Conservation (phyloP, 2,888 invertebrate species). For the Xestia c-nigrum region DNA sequence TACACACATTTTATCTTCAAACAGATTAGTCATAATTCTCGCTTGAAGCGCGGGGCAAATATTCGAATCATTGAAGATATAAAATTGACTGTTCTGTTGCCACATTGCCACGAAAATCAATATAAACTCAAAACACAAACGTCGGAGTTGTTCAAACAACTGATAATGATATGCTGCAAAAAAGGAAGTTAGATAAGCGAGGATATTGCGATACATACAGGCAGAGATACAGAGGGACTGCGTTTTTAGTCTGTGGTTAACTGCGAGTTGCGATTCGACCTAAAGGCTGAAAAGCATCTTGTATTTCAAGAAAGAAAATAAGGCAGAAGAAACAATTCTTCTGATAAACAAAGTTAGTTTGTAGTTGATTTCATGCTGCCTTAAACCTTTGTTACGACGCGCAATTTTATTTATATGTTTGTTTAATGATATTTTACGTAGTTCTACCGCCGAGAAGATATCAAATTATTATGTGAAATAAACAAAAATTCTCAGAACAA, state of each 20-base stretch:
- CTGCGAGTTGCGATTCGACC: background rate
- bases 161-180: constrained; percentile 77
- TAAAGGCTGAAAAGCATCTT: background rate
- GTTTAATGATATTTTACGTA: too few relatives aligned
- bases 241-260: constrained; percentile 25
- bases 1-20: constrained; percentile 91
- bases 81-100: constrained; percentile 77
- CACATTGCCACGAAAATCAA: constrained; percentile 75
- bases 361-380: background rate
- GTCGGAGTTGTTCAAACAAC: constrained; percentile 73
- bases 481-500: too few relatives aligned
- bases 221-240: constrained; percentile 1
- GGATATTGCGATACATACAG: constrained; percentile 66
- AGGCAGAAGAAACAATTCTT: background rate
- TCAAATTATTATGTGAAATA: background rate
- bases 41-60: constrained; percentile 72
- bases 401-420: background rate
- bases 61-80: constrained; percentile 78
- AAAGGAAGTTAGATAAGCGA: constrained; percentile 77
- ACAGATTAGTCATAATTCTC: constrained; percentile 72
- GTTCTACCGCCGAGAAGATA: background rate
- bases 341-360: background rate
- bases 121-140: constrained; percentile 61
- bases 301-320: background rate
- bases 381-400: background rate